Evolutionary conservation across 2,113 vertebrate species (phyloP).

Genomic region (Falco punctatus): DNA sequence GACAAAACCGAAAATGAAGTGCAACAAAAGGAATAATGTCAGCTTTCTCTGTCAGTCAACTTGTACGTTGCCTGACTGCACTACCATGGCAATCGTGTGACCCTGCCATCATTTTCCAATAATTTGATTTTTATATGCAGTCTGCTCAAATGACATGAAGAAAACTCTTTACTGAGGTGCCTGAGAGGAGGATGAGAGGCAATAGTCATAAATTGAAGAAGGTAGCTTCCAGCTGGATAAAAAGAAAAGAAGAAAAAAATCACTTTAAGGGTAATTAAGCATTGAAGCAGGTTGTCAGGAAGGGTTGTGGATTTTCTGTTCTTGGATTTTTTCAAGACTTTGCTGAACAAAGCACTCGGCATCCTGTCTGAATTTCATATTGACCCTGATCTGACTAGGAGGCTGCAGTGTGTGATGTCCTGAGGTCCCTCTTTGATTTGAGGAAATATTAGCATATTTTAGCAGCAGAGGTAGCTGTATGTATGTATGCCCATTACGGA

Average conservation of each 20-base stretch:
- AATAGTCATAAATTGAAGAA: background rate
- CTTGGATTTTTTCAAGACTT: background rate
- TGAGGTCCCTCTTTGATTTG: background rate
- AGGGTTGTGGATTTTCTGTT: background rate
- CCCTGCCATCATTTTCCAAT: background rate
- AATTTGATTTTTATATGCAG: background rate
- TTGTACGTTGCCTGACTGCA: background rate
- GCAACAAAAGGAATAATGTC: background rate
- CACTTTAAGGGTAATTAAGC: background rate
- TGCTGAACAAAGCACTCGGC: background rate
- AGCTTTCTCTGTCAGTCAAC: background rate
- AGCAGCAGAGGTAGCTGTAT: background rate
- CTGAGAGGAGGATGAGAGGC: background rate
- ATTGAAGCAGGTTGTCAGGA: background rate
- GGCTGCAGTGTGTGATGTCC: rapidly evolving
- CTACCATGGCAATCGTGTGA: background rate
- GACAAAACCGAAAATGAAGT: background rate
- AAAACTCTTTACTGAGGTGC: background rate
- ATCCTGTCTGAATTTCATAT: background rate
- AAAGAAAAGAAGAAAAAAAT: background rate
- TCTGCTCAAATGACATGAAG: background rate
- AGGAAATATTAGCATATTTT: background rate
- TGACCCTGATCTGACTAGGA: background rate
- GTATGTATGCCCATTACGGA: background rate
- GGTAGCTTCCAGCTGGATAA: background rate